phyloP scores from a whole-genome alignment of 2,888 invertebrate genomes.

The Orthosia gothica region DNA sequence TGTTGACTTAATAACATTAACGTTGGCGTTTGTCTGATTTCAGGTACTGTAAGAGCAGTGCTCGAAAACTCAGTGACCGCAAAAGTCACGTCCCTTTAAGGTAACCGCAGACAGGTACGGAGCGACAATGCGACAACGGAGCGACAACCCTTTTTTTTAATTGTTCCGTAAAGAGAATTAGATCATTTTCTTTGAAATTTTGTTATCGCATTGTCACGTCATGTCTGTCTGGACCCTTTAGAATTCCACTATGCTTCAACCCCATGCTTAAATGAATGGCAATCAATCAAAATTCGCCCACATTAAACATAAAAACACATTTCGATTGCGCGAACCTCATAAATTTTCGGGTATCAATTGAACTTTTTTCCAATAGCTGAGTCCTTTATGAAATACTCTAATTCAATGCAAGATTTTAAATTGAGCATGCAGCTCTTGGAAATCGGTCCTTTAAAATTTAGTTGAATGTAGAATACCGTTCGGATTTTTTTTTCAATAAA shows the following conservation, averaged over 20 bases:
- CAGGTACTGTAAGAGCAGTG: neutral
- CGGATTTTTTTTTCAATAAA: slow-evolving; percentile 27
- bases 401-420: slow-evolving; percentile 53
- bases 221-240: slow-evolving; percentile 9
- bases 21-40: slow-evolving; percentile 21
- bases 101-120: no score
- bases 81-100: slow-evolving; percentile 11
- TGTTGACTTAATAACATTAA: slow-evolving; percentile 46
- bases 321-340: slow-evolving; percentile 37
- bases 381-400: slow-evolving; percentile 27
- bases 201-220: no score
- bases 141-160: no score
- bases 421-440: slow-evolving; percentile 28
- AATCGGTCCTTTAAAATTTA: slow-evolving; percentile 37
- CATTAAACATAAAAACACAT: slow-evolving; percentile 35
- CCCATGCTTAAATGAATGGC: slow-evolving; percentile 28
- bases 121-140: no score
- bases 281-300: slow-evolving; percentile 54
- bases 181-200: no score
- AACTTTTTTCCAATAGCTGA: slow-evolving; percentile 42
- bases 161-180: no score
- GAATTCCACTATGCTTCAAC: slow-evolving; percentile 39
- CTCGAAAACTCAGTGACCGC: slow-evolving; percentile 24
- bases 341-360: slow-evolving; percentile 37
- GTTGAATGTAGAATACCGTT: slow-evolving; percentile 20